phyloP scores from a whole-genome alignment of 2,797 vertebrate genomes.

The Cottoperca gobio region DNA sequence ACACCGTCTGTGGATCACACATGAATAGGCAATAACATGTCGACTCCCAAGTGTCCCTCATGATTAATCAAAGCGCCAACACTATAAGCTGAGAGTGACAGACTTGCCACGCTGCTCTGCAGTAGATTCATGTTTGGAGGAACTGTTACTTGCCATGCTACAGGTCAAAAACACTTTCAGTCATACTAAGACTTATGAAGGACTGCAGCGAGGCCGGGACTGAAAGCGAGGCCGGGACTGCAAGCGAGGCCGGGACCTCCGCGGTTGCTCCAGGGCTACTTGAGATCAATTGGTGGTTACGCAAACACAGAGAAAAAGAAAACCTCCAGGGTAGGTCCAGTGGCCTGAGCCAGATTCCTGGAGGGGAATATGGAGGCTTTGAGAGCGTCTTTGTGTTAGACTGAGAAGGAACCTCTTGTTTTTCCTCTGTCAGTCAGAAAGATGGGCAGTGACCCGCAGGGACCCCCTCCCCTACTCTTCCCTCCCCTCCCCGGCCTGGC shows the following conservation, averaged over 20 bases:
- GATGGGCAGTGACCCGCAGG: constrained; percentile 78
- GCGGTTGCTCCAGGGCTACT: constrained; percentile 33
- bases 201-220: constrained; percentile 6
- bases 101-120: neutral
- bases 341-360: constrained; percentile 59
- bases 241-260: constrained; percentile 33
- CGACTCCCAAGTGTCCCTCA: constrained; percentile 4
- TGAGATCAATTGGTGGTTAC: constrained; percentile 71
- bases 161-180: constrained; percentile 57
- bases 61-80: constrained; percentile 29
- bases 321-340: constrained; percentile 42
- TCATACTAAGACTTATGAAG: constrained; percentile 22
- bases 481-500: constrained; percentile 49
- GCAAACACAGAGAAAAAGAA: constrained; percentile 64
- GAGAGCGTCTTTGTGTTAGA: constrained; percentile 76
- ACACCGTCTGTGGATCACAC: constrained; percentile 26
- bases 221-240: constrained; percentile 8
- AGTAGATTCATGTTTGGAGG: constrained; percentile 26
- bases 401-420: constrained; percentile 78
- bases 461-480: constrained; percentile 50
- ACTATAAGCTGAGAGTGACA: constrained; percentile 20
- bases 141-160: constrained; percentile 1
- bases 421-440: constrained; percentile 76
- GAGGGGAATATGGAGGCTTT: constrained; percentile 54
- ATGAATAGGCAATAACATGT: constrained; percentile 22